Base-by-base conservation (phyloP, 2,113 vertebrate genomes). In the Sander vitreus region DNA sequence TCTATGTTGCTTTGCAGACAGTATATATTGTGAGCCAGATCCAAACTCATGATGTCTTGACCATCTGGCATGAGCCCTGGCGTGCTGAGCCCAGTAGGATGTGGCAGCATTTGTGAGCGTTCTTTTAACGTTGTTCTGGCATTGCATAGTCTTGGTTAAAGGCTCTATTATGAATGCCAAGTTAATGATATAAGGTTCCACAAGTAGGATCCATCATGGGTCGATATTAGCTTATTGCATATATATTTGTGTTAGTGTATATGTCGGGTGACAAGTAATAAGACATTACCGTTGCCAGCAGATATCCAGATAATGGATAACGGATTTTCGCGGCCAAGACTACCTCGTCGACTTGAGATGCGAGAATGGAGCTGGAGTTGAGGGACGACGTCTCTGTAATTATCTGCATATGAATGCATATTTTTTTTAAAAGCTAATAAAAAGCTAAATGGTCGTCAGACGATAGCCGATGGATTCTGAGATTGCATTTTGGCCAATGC, bases 21-120 rank as follows among this genome's bases (percentile, higher is more conserved):
- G 58, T 70, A 33, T 33, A 74, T 81, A 45, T 80, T 76, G 66
- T 66, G 78, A 85, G 47, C 39, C 68, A 75, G 57, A 85, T 85
- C 80, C 84, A 80, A 78, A 88, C 77, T 65, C 87, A 62, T 67
- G 53, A 81, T 64, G 78, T 76, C 50, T 76, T 54, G 81, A 82
- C 84, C 88, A 92, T 87, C 86, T 91, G 88, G 82, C 82, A 73
- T 51, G 64, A 80, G 72, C 60, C 23, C 18, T 6, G 45, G 27
- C 67, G 12, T 65, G 63, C 84, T 84, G 80, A 67, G 83, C 73
- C 27, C 71, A 60, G 9, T 54, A 64, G 50, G 79, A 74, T 23
- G 39, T 19, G 55, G 71, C 27, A 58, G 73, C 13, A 77, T 83
- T 80, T 67, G 43, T 73, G 33, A 85, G 25, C 30, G 1, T 57